Evolutionary conservation across 1,140 invertebrate genomes (phyloP), one percentile per base, ranked within the genome.

Genomic region (Vanessa atalanta): DNA sequence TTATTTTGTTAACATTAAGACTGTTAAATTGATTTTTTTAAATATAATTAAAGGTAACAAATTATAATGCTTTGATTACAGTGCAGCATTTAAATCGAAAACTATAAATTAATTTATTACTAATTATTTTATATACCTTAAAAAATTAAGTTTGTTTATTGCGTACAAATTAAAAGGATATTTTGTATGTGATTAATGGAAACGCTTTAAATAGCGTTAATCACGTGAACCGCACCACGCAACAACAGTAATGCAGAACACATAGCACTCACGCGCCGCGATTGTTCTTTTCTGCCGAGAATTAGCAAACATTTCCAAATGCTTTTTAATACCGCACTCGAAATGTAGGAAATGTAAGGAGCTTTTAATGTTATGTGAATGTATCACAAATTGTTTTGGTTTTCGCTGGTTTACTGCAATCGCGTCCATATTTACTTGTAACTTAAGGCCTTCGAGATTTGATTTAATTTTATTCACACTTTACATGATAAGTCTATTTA

Each of bases 241-340:
- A n/a, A 57, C 60, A 66, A 61, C 74, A 71, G 79, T 88, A 90
- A 88, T 84, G 82, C 86, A 83, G 77, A 83, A 84, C 80, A 90
- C 80, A 87, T 73, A 85, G 82, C 81, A 84, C 85, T 86, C 84
- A 81, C 83, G 73, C 79, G 82, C 81, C 72, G 79, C 80, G 81
- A 88, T 88, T 86, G 86, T 88, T 88, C 84, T 88, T 90, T 88
- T 87, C 79, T 88, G 78, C 76, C 76, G 78, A 83, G 87, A 89
- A 90, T 90, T 89, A 90, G 86, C 84, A 85, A 87, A 89, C 84
- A 85, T 87, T 86, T 86, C 82, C 61, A 84, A 88, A 87, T 90
- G 82, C 81, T 86, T 86, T 87, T 90, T 88, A 88, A 90, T 87
- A 86, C 83, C 79, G 75, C 79, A 79, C 78, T 83, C 83, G 80